Percentiles rank a stretch among this genome's conserved stretches.
Conservation (phyloP, 2,113 vertebrate genomes). For the Paracanthobrama guichenoti region DNA sequence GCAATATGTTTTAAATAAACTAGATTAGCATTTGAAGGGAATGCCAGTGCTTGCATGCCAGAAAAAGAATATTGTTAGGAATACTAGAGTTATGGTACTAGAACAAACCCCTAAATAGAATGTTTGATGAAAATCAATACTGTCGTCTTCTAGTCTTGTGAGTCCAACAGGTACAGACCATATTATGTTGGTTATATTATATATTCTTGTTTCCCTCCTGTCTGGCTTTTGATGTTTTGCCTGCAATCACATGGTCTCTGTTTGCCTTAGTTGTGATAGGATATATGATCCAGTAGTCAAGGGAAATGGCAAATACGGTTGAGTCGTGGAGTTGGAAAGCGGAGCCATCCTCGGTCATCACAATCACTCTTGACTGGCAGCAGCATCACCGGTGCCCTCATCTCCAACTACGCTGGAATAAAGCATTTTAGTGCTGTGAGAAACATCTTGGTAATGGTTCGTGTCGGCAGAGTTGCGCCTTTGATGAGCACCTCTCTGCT, state of each 20-base stretch:
- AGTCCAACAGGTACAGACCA: neutral
- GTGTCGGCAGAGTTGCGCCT: constrained; percentile 38
- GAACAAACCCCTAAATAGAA: neutral
- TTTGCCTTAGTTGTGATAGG: neutral
- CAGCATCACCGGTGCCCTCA: constrained; percentile 50
- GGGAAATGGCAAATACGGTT: constrained; percentile 9
- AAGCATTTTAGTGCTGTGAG: constrained; percentile 57
- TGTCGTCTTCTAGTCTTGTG: neutral
- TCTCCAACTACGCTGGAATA: constrained; percentile 56
- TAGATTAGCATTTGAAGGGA: neutral
- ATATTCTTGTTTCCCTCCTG: neutral
- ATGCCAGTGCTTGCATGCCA: neutral
- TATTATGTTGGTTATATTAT: constrained; percentile 19
- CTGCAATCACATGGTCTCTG: neutral
- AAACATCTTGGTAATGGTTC: constrained; percentile 8
- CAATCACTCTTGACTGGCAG: constrained; percentile 49
- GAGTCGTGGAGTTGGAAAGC: constrained; percentile 9
- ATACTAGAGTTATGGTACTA: neutral
- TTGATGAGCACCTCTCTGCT: constrained; percentile 55
- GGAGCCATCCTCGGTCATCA: constrained; percentile 38
- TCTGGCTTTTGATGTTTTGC: constrained; percentile 5
- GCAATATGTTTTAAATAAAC: neutral
- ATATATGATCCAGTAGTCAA: constrained; percentile 26
- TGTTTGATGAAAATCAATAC: neutral
- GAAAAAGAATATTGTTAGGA: neutral